phyloP scores from a whole-genome alignment of 2,797 vertebrate genomes.

The Neomorphus geoffroyi region DNA sequence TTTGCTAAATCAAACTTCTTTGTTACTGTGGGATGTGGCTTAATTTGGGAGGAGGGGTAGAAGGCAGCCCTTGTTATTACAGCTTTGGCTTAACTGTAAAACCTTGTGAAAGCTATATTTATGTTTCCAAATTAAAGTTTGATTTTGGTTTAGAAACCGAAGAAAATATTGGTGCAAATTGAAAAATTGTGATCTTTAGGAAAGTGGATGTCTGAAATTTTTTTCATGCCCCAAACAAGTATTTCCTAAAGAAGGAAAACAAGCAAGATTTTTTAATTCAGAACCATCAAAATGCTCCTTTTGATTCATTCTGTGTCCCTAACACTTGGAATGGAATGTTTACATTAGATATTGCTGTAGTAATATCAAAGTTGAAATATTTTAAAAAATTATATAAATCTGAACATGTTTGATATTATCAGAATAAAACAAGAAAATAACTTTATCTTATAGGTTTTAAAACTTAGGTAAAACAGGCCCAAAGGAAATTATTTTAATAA shows the following conservation, averaged over 20 bases:
- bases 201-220: not conserved
- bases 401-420: not conserved
- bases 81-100: not conserved
- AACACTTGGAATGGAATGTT: not conserved
- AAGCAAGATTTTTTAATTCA: not conserved
- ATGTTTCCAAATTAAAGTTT: not conserved
- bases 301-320: not conserved
- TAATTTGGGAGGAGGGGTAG: not conserved
- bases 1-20: not conserved
- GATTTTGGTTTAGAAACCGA: not conserved
- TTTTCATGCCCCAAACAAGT: not conserved
- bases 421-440: not conserved
- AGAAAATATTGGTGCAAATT: not conserved
- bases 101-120: not conserved
- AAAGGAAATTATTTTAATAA: not conserved
- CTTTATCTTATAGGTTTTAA: not conserved
- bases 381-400: not conserved
- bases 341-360: not conserved
- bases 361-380: not conserved
- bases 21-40: not conserved
- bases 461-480: not conserved
- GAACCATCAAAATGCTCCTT: not conserved
- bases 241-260: not conserved
- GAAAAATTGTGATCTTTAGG: not conserved
- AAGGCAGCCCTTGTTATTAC: not conserved